These are phyloP conservation scores for Bradysia coprophila DNA, from an alignment of 1,140 invertebrate species.

Conservation along the genomic window DNA sequence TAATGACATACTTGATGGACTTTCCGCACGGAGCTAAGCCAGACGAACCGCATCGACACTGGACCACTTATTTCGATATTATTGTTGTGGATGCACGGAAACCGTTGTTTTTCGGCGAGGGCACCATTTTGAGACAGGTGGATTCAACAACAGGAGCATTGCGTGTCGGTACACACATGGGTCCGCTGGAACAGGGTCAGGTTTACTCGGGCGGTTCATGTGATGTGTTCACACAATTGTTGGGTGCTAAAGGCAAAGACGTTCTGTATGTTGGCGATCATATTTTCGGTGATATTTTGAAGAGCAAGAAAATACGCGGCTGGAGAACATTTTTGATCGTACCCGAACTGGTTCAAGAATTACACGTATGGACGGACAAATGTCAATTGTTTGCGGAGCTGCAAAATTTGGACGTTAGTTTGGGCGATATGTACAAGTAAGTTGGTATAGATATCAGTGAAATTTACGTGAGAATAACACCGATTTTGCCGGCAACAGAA, in stretches of 20 bases:
- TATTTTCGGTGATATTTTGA: conserved; percentile 96
- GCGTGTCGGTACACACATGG: conserved; percentile 75
- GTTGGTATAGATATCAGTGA: conserved; percentile 13
- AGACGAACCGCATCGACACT: conserved; percentile 61
- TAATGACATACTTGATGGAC: conserved; percentile 93
- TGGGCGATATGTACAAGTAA: conserved; percentile 91
- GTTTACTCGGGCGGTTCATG: conserved; percentile 72
- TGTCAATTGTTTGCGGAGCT: conserved; percentile 83
- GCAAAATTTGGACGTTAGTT: conserved; percentile 70
- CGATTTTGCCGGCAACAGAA: too few relatives aligned
- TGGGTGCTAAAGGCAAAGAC: conserved; percentile 93
- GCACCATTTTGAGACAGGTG: conserved; percentile 89
- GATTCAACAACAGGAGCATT: conserved; percentile 76
- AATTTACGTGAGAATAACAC: conserved; percentile 3
- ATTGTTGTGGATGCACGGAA: conserved; percentile 95
- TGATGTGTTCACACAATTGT: conserved; percentile 91
- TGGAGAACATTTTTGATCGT: conserved; percentile 98
- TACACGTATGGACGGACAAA: conserved; percentile 97
- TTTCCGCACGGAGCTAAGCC: conserved; percentile 61
- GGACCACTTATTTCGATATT: conserved; percentile 94
- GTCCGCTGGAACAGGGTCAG: conserved; percentile 56
- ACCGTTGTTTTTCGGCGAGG: conserved; percentile 92
- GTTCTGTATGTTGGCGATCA: conserved; percentile 98
- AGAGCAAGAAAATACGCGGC: conserved; percentile 94
- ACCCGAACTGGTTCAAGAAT: conserved; percentile 90